Evolutionary conservation across 2,888 invertebrate species (phyloP).

Genomic region (Craniophora ligustri): DNA sequence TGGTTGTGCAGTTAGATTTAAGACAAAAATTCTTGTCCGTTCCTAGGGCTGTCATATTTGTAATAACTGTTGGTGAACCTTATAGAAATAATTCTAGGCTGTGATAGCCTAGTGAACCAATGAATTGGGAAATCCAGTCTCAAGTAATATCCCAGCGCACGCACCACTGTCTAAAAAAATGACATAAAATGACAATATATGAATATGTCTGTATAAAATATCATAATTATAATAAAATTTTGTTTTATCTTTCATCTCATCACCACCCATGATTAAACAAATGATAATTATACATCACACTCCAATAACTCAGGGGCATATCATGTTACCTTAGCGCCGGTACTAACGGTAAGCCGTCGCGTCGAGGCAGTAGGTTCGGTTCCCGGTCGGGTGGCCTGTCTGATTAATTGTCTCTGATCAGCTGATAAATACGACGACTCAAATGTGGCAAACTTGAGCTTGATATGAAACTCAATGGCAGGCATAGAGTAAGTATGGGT

Average conservation of each 20-base stretch:
- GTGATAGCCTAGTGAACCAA: no score
- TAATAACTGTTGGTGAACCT: no score
- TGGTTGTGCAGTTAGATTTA: no score
- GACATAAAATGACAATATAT: no score
- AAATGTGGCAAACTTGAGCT: slow-evolving; percentile 60
- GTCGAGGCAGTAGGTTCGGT: slow-evolving; percentile 59
- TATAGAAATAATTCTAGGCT: no score
- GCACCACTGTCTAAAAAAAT: no score
- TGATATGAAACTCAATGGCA: slow-evolving; percentile 42
- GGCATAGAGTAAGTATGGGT: slow-evolving; percentile 21
- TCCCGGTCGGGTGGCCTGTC: slow-evolving; percentile 60
- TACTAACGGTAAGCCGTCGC: slow-evolving; percentile 49
- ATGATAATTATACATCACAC: slow-evolving; percentile 27
- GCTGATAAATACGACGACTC: slow-evolving; percentile 48
- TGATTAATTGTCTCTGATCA: slow-evolving; percentile 58
- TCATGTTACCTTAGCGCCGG: slow-evolving; percentile 29
- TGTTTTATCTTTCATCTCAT: slow-evolving; percentile 1
- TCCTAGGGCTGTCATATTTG: no score
- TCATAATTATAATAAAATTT: no score
- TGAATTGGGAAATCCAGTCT: no score
- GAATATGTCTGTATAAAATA: no score
- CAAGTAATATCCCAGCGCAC: no score
- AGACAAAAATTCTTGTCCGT: no score
- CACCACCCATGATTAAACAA: not conserved
- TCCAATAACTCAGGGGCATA: slow-evolving; percentile 31